Percentiles rank a stretch among this genome's conserved stretches.
These are phyloP conservation scores for Drosophila yooni DNA, from an alignment of 2,888 invertebrate genomes.

Conservation along the genomic window DNA sequence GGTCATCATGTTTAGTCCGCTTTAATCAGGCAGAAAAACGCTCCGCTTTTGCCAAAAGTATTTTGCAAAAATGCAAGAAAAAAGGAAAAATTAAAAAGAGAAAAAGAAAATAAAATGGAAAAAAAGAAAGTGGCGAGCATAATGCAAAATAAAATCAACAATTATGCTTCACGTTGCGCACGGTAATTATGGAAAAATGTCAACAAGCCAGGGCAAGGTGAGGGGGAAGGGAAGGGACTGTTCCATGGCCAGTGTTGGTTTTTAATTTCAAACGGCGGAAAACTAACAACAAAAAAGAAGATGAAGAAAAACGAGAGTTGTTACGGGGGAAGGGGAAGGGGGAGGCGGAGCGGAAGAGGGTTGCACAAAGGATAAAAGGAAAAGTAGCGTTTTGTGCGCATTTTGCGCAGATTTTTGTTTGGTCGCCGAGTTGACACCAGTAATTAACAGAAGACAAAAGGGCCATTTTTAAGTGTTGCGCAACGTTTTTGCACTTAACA, in stretches of 20 bases:
- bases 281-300: conserved; percentile 26
- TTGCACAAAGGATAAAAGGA: conserved; percentile 78
- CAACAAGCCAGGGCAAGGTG: conserved; percentile 68
- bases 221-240: conserved; percentile 68
- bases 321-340: neutral
- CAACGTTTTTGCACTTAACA: conserved; percentile 72
- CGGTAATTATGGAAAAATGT: conserved; percentile 81
- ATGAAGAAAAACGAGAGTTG: conserved; percentile 31
- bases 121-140: conserved; percentile 44
- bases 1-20: neutral
- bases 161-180: conserved; percentile 73
- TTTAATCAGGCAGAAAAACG: neutral
- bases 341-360: neutral
- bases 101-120: conserved; percentile 8
- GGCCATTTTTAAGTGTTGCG: conserved; percentile 65
- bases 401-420: conserved; percentile 25
- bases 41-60: conserved; percentile 22
- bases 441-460: conserved; percentile 81
- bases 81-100: conserved; percentile 10
- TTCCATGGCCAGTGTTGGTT: conserved; percentile 77
- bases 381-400: conserved; percentile 64
- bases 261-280: conserved; percentile 76
- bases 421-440: conserved; percentile 71
- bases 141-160: conserved; percentile 77
- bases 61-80: conserved; percentile 28